phyloP scores from a whole-genome alignment of 2,888 invertebrate genomes.

The Stenotaenia linearis region DNA sequence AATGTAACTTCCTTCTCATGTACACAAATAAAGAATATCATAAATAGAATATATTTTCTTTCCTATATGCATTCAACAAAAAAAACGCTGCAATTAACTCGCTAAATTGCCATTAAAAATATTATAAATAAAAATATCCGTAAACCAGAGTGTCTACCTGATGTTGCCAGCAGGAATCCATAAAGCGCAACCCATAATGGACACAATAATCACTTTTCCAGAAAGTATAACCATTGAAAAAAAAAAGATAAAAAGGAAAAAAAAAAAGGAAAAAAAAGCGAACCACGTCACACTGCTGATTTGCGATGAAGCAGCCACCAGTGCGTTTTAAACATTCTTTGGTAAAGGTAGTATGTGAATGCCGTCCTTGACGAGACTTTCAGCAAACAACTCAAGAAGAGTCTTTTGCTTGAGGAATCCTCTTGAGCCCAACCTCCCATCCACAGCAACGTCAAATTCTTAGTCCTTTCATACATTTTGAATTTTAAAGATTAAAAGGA shows the following conservation, averaged over 20 bases:
- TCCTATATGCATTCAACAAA: not conserved
- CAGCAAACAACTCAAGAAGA: slow-evolving; percentile 27
- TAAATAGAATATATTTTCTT: not conserved
- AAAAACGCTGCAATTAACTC: not conserved
- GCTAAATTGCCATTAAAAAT: not conserved
- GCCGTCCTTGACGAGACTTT: slow-evolving; percentile 26
- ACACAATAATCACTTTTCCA: not conserved
- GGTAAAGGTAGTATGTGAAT: not conserved
- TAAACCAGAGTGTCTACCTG: not conserved
- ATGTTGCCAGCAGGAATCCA: not conserved
- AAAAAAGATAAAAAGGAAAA: not conserved
- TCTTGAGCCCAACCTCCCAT: not conserved
- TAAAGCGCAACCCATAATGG: not conserved
- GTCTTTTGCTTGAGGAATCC: not conserved
- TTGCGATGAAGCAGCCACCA: not conserved
- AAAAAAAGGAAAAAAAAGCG: not conserved
- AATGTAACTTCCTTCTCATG: not conserved
- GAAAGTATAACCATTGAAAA: not conserved
- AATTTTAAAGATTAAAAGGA: not conserved
- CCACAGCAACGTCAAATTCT: not conserved
- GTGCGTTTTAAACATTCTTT: slow-evolving; percentile 12
- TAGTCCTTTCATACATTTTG: not conserved
- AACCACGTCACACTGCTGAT: not conserved
- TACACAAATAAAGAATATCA: not conserved
- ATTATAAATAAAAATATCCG: not conserved